A percentile compares a stretch with the other conserved stretches of the same genome.
These are phyloP conservation scores for Penaeus chinensis DNA, from an alignment of 1,140 invertebrate genomes.

Conservation along the genomic window DNA sequence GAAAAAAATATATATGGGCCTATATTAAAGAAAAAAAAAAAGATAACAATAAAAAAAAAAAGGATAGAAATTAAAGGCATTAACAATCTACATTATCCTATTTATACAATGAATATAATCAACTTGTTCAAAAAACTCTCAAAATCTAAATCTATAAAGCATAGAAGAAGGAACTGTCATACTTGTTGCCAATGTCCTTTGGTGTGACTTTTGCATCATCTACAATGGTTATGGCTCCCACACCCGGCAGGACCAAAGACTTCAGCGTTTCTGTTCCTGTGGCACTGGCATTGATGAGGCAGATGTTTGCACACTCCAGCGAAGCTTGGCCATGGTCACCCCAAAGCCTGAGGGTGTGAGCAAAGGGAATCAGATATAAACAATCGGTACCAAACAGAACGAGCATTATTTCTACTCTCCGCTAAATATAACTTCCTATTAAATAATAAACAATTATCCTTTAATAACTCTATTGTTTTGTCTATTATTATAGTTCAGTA, in stretches of 20 bases:
- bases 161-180: not conserved
- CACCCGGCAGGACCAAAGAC: conserved; percentile 91
- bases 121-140: conserved; percentile 15
- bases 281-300: conserved; percentile 93
- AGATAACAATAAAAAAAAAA: conserved; percentile 35
- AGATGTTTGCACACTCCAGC: conserved; percentile 89
- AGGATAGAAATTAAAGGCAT: not conserved
- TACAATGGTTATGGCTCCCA: conserved; percentile 96
- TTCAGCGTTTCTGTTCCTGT: conserved; percentile 96
- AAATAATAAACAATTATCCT: not conserved
- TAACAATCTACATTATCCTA: not conserved
- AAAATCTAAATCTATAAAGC: conserved; percentile 7
- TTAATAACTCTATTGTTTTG: not conserved
- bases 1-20: not conserved
- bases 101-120: not conserved
- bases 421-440: not conserved
- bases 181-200: conserved; percentile 94
- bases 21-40: no score
- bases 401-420: not conserved
- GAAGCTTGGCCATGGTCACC: conserved; percentile 94
- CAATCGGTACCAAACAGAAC: not conserved
- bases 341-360: conserved; percentile 80
- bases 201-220: conserved; percentile 88
- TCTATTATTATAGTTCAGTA: no score
- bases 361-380: conserved; percentile 56